phyloP scores from a whole-genome alignment of 2,797 vertebrate species.

The Anableps anableps region DNA sequence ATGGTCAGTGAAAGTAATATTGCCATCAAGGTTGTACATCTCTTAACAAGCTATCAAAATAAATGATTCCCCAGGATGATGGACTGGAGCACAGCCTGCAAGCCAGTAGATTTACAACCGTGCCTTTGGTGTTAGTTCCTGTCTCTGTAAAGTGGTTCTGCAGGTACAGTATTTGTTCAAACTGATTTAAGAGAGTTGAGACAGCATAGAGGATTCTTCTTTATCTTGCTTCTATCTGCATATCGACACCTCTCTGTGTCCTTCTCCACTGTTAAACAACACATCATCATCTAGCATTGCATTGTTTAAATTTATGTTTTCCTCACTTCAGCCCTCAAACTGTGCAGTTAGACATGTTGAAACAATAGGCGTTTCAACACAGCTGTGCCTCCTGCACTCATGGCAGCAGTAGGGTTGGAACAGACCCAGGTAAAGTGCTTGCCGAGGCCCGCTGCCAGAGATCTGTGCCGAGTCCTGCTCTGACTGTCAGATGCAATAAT shows the following conservation, averaged over 20 bases:
- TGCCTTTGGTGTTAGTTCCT: background rate
- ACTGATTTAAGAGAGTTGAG: background rate
- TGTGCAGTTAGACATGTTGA: background rate
- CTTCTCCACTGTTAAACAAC: background rate
- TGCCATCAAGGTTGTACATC: background rate
- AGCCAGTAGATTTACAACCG: background rate
- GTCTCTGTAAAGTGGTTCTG: background rate
- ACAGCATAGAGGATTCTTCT: background rate
- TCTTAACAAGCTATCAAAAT: background rate
- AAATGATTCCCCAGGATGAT: background rate
- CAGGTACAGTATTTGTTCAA: background rate
- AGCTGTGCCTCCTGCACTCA: conserved; percentile 6
- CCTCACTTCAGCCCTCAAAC: background rate
- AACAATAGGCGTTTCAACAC: conserved; percentile 10
- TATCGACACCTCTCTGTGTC: background rate
- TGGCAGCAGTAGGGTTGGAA: conserved; percentile 36
- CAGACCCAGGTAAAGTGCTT: conserved; percentile 17
- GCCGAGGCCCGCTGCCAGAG: conserved; percentile 33
- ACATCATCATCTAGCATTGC: background rate
- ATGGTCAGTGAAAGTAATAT: background rate
- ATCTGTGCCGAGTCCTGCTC: conserved; percentile 12
- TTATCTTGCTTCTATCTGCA: background rate
- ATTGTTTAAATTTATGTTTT: background rate
- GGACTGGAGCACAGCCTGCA: background rate
- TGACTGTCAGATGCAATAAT: conserved; percentile 49